Base-by-base conservation (phyloP, 2,113 vertebrate species). In the Aythya baeri region DNA sequence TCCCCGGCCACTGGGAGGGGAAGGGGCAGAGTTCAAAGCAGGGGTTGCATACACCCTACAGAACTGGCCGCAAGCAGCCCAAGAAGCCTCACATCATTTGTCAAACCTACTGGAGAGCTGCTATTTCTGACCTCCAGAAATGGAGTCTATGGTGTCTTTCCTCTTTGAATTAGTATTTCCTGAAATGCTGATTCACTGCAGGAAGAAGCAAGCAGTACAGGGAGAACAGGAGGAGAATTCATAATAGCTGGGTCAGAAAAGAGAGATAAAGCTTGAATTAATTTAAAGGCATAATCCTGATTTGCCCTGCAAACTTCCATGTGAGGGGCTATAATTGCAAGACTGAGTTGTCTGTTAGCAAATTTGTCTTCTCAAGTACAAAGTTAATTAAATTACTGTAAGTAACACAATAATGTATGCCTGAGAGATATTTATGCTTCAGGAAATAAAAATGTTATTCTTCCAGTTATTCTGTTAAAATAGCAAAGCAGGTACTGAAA, bases 141-240 rank as follows among this genome's bases (percentile, higher is more conserved):
- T 38, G 23, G 55, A 83, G 88, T 93, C 92, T 79, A 95, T 85
- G 83, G 70, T 88, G 66, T 70, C 92, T 93, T 96, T 96, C 86
- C 94, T 92, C 83, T 93, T 76, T 84, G 92, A 96, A 87, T 89
- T 82, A 96, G 93, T 90, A 52, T 91, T 93, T 96, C 90, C 87
- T 96, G 95, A 96, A 97, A 38, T 96, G 86, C 94, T 96, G 94
- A 95, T 93, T 97, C 94, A 94, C 83, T 62, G 87, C 88, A 92
- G 93, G 87, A 95, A 97, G 87, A 88, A 96, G 86, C 84, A 87
- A 72, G 66, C 63, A 26, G 85, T 9, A 83, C 83, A 89, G 81
- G n/a, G 83, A 80, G 95, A 96, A 80, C 84, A 92, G 86, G 83
- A 94, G 94, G 78, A 93, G 84, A 91, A 96, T 92, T 96, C 77